phyloP scores from a whole-genome alignment of 2,888 invertebrate genomes.

The Priocnemis perturbator region DNA sequence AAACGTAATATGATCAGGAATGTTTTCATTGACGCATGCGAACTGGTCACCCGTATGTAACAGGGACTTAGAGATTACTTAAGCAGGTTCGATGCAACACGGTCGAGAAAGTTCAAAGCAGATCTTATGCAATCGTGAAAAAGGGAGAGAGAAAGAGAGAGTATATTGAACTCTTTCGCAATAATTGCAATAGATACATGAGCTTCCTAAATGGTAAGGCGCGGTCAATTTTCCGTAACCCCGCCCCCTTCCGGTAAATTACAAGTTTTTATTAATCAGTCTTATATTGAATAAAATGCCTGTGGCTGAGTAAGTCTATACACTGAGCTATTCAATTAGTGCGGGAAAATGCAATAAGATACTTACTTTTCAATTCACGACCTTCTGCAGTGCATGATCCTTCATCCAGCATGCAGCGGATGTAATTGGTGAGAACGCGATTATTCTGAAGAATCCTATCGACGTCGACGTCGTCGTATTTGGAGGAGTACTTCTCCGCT shows the following conservation, averaged over 20 bases:
- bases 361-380: constrained; percentile 80
- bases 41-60: neutral
- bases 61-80: constrained; percentile 27
- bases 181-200: constrained; percentile 41
- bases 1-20: too few species aligned
- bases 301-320: too few species aligned
- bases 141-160: constrained; percentile 33
- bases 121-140: constrained; percentile 58
- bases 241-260: neutral
- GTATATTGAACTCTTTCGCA: constrained; percentile 56
- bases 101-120: constrained; percentile 68
- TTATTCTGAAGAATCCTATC: constrained; percentile 78
- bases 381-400: constrained; percentile 80
- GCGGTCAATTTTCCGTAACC: too few species aligned
- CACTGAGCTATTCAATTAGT: neutral
- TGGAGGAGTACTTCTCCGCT: constrained; percentile 75
- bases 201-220: constrained; percentile 26
- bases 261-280: neutral
- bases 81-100: constrained; percentile 38
- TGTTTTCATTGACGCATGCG: too few species aligned
- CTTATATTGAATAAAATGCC: too few species aligned
- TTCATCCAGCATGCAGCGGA: constrained; percentile 80
- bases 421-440: constrained; percentile 79
- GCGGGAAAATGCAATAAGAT: neutral
- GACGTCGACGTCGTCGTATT: constrained; percentile 79